These are phyloP conservation scores for Callipepla californica DNA, from an alignment of 2,113 vertebrate genomes.

Conservation along the genomic window DNA sequence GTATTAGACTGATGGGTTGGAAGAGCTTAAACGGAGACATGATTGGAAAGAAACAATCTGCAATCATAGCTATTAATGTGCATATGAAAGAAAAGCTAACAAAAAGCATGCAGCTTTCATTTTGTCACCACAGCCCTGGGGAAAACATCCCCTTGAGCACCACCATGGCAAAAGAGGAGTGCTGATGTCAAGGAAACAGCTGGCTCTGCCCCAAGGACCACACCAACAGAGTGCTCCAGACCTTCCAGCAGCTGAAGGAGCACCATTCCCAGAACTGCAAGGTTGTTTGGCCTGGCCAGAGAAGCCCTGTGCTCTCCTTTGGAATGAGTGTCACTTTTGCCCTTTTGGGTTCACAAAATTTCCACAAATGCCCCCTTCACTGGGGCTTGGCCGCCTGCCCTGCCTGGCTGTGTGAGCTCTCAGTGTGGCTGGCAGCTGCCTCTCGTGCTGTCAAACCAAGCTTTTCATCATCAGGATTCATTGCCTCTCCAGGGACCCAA, in stretches of 20 bases:
- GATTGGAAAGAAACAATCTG: background rate
- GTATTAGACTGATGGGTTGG: background rate
- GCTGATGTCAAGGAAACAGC: background rate
- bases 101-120: background rate
- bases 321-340: background rate
- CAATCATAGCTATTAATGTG: background rate
- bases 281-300: background rate
- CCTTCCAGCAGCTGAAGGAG: fast-evolving
- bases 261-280: background rate
- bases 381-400: background rate
- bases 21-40: background rate
- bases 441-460: background rate
- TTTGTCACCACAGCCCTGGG: background rate
- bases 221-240: background rate
- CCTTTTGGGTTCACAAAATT: background rate
- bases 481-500: fast-evolving
- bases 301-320: background rate
- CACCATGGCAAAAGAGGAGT: background rate
- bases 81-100: background rate
- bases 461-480: background rate
- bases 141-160: background rate
- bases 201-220: fast-evolving
- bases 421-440: fast-evolving
- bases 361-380: background rate
- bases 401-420: fast-evolving